These are phyloP conservation scores for Poeciliopsis prolifica DNA, from an alignment of 2,113 vertebrate species.

Conservation along the genomic window DNA sequence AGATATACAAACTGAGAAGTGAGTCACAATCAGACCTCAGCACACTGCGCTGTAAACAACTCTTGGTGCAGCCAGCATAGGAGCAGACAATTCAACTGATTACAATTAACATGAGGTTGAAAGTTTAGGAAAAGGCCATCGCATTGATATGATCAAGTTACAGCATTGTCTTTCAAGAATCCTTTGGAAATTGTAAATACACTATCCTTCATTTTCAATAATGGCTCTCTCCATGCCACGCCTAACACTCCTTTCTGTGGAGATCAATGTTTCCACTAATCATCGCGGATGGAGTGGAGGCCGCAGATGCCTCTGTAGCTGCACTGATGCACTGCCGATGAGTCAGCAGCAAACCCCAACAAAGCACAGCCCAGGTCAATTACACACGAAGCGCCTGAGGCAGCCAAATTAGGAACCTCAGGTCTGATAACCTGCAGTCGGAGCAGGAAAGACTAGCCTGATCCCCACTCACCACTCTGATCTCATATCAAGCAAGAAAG, in stretches of 20 bases:
- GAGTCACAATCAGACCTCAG: constrained; percentile 36
- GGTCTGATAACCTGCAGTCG: constrained; percentile 39
- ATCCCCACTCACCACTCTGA: constrained; percentile 36
- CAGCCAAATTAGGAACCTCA: constrained; percentile 16
- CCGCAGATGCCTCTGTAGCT: constrained; percentile 36
- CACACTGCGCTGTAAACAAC: neutral
- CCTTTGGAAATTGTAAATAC: constrained; percentile 4
- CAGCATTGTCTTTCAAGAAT: neutral
- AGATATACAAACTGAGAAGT: constrained; percentile 8
- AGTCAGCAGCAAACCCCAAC: constrained; percentile 55
- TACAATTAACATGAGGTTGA: constrained; percentile 18
- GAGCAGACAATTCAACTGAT: constrained; percentile 12
- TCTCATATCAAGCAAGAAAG: constrained; percentile 14
- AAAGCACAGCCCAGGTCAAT: constrained; percentile 41
- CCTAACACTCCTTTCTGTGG: constrained; percentile 42
- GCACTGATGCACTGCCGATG: constrained; percentile 42
- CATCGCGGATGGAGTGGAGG: constrained; percentile 49
- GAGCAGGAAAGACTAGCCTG: constrained; percentile 46
- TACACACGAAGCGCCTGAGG: constrained; percentile 29
- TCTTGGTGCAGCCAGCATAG: constrained; percentile 10
- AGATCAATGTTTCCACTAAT: constrained; percentile 55
- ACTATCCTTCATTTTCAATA: constrained; percentile 43
- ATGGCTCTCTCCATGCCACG: constrained; percentile 40
- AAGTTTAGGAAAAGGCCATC: constrained; percentile 8
- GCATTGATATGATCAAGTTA: neutral